Percentiles rank a stretch among this genome's conserved stretches.
Conservation (phyloP, 2,113 vertebrate species). For the Probosciger aterrimus region DNA sequence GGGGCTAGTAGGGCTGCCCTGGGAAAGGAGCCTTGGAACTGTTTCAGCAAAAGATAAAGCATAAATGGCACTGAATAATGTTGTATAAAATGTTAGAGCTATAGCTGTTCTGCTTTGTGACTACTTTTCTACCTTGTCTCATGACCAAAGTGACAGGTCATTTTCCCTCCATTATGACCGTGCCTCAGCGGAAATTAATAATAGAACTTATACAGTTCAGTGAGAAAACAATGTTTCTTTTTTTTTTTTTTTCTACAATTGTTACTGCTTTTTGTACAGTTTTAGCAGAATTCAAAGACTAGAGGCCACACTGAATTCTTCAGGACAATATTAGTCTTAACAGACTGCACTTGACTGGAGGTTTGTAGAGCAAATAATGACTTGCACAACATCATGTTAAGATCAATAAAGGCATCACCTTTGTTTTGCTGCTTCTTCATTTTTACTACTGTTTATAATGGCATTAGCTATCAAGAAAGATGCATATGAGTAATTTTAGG, state of each 20-base stretch:
- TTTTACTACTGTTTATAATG: background rate
- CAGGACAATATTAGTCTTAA: background rate
- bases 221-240: background rate
- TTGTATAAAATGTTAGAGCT: background rate
- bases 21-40: background rate
- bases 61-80: background rate
- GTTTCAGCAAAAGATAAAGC: background rate
- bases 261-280: background rate
- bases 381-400: background rate
- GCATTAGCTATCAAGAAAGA: background rate
- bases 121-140: background rate
- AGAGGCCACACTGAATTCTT: background rate
- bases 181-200: background rate
- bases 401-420: background rate
- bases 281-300: background rate
- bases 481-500: background rate
- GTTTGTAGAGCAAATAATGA: background rate
- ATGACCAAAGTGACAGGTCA: background rate
- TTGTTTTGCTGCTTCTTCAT: background rate
- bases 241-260: fast-evolving
- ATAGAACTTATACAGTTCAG: background rate
- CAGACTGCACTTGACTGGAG: background rate
- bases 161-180: background rate
- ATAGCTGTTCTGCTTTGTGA: background rate
- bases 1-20: background rate